These are phyloP conservation scores for Cabera pusaria DNA, from an alignment of 2,888 invertebrate genomes.

Conservation along the genomic window DNA sequence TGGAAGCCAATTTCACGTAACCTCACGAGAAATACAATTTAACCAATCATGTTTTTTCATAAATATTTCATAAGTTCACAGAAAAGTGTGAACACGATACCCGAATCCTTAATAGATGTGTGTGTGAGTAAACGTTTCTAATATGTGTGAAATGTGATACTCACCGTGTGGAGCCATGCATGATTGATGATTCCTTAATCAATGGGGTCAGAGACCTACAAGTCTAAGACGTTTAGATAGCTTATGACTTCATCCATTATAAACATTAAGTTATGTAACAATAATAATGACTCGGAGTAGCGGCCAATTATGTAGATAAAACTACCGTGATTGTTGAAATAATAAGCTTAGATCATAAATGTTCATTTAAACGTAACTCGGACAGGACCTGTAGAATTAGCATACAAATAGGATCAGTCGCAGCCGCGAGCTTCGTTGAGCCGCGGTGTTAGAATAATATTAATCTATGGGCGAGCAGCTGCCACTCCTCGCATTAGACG, in stretches of 20 bases:
- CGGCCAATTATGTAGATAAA: slow-evolving; percentile 20
- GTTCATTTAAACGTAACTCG: slow-evolving; percentile 25
- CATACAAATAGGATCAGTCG: slow-evolving; percentile 60
- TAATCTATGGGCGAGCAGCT: slow-evolving; percentile 64
- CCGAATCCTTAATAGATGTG: slow-evolving; percentile 39
- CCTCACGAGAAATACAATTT: slow-evolving; percentile 14
- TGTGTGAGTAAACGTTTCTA: slow-evolving; percentile 45
- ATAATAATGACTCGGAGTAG: slow-evolving; percentile 13
- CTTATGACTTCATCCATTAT: slow-evolving; percentile 62
- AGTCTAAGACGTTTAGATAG: slow-evolving; percentile 47
- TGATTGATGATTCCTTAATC: slow-evolving; percentile 80
- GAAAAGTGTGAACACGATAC: slow-evolving; percentile 32
- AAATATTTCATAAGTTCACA: slow-evolving; percentile 28
- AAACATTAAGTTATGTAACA: slow-evolving; percentile 47
- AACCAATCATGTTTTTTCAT: slow-evolving; percentile 26
- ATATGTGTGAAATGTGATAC: slow-evolving; percentile 68
- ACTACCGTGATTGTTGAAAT: slow-evolving; percentile 21
- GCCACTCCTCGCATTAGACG: slow-evolving; percentile 44
- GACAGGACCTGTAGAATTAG: slow-evolving; percentile 42
- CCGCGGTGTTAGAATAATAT: slow-evolving; percentile 68
- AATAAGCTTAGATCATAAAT: slow-evolving; percentile 31
- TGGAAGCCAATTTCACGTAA: slow-evolving; percentile 7
- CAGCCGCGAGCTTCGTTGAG: slow-evolving; percentile 39
- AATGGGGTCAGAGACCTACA: slow-evolving; percentile 64
- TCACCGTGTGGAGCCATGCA: slow-evolving; percentile 54